Evolutionary conservation across 2,797 vertebrate species (phyloP), one percentile per base, ranked within the genome.

Genomic region (Fratercula arctica): DNA sequence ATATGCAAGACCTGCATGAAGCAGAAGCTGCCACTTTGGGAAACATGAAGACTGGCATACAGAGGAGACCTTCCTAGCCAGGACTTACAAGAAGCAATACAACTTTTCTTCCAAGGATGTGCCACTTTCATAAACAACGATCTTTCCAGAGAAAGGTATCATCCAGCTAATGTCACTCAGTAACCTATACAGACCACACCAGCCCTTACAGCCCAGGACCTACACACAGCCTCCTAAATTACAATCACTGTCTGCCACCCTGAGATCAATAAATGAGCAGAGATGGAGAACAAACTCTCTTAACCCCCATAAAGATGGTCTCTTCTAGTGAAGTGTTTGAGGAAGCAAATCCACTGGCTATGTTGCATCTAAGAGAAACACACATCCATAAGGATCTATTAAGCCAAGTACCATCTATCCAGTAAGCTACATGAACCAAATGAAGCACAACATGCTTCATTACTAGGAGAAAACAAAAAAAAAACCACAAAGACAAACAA

Each of bases 331-430:
- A 74, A 70, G 20, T 3, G 4, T 25, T 66, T 54, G 31, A 54
- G 63, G 78, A 76, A 67, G n/a, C 1, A 63, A 63, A 46, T 33
- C 35, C 20, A 19, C 9, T 35, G 24, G 15, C 29, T 54, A 2
- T 0, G 1, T 13, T 0, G 0, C 4, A 13, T 9, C 29, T 4
- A 5, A n/a, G n/a, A 69, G 37, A 28, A 53, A 35, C 21, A 48
- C 25, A 31, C 12, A 51, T 33, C 18, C 17, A 3, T 16, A 29
- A 51, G 3, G 9, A 84, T n/a, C 19, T 21, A 10, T 26, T 23
- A 51, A 90, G 24, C 9, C 48, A 90, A 82, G 24, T 33, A 12
- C 1, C 3, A 6, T 29, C 29, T 53, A n/a, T 26, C 13, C 17
- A 37, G 45, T 53, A 82, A 78, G 28, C 19, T 56, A 13, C 1